These are phyloP conservation scores for Scophthalmus maximus DNA, from an alignment of 2,113 vertebrate species.

Conservation along the genomic window DNA sequence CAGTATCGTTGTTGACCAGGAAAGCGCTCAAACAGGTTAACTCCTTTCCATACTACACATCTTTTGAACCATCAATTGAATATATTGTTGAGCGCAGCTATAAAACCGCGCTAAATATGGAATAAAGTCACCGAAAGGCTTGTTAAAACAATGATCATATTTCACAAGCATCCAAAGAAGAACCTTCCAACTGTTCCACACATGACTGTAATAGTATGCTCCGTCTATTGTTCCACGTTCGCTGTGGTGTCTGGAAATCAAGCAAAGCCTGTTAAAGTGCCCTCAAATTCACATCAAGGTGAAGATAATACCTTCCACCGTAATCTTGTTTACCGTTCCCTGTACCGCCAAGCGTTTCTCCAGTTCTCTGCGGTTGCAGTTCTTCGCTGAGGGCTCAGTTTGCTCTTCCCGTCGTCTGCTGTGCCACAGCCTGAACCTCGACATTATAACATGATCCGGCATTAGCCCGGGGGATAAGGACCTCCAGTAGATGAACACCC, in stretches of 20 bases:
- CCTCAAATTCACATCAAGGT: constrained; percentile 19
- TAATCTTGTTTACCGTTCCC: constrained; percentile 32
- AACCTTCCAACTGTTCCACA: too few relatives aligned
- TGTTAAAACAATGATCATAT: too few relatives aligned
- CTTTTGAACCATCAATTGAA: too few relatives aligned
- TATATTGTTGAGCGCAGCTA: too few relatives aligned
- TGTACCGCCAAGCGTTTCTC: constrained; percentile 6
- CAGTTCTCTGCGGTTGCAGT: constrained; percentile 16
- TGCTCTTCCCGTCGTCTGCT: constrained; percentile 22
- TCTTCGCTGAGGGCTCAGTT: constrained; percentile 27
- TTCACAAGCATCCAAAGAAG: too few relatives aligned
- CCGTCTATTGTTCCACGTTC: constrained; percentile 23
- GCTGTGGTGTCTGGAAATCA: constrained; percentile 19
- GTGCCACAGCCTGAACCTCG: constrained; percentile 36
- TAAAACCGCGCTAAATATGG: too few relatives aligned
- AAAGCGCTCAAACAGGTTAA: too few relatives aligned
- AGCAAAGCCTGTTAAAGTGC: constrained; percentile 26
- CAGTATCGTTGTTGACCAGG: too few relatives aligned
- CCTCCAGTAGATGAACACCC: constrained; percentile 45
- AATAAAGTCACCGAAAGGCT: too few relatives aligned
- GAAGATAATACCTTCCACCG: constrained; percentile 14
- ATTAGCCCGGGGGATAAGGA: constrained; percentile 52
- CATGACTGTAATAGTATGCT: too few relatives aligned
- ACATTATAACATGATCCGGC: constrained; percentile 49
- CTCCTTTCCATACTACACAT: too few relatives aligned